phyloP scores from a whole-genome alignment of 2,888 invertebrate species.

The Seira musarum region DNA sequence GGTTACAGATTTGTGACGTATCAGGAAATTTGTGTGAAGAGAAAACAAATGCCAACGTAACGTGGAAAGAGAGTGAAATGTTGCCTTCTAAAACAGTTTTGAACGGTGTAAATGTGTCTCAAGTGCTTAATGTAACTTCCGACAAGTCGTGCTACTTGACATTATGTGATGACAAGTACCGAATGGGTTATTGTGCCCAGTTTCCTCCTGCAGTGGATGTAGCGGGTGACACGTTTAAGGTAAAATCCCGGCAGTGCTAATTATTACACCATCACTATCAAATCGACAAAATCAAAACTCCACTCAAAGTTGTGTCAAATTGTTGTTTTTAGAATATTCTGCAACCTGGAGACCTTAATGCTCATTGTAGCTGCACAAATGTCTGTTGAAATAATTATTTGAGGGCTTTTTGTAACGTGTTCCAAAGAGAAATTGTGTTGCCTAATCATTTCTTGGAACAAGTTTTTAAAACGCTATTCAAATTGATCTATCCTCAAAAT shows the following conservation, averaged over 20 bases:
- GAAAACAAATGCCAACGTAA: no score
- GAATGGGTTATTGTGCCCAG: constrained; percentile 47
- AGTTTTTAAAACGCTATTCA: no score
- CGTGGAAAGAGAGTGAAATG: no score
- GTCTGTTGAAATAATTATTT: constrained; percentile 2
- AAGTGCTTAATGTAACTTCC: not conserved
- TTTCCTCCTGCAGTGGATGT: not conserved
- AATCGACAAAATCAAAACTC: not conserved
- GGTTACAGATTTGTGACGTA: no score
- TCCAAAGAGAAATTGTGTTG: no score
- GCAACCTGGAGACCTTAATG: not conserved
- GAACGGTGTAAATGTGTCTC: constrained; percentile 1
- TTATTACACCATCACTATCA: not conserved
- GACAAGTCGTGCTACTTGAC: constrained; percentile 18
- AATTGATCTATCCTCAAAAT: no score
- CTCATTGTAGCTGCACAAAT: constrained; percentile 15
- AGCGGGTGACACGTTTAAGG: not conserved
- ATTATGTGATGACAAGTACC: constrained; percentile 31
- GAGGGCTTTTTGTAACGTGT: no score
- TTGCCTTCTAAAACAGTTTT: no score
- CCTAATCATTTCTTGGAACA: no score
- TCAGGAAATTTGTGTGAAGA: no score
- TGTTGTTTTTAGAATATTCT: constrained; percentile 21
- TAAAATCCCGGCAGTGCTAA: no score
- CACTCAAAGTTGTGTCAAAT: not conserved